Conservation (phyloP, 2,888 invertebrate species). For the Cheilosia variabilis region DNA sequence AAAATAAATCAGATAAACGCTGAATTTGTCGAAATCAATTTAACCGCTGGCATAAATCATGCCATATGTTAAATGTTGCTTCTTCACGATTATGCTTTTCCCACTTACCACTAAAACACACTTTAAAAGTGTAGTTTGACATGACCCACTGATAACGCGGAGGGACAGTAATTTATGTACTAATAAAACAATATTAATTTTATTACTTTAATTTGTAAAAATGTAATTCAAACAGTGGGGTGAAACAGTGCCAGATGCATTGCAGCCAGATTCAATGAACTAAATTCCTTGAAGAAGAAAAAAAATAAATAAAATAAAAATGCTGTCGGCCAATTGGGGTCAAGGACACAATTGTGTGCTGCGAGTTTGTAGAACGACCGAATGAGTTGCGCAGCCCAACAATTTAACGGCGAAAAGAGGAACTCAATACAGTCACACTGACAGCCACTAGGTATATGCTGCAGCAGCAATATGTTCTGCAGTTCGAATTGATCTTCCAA, state of each 20-base stretch:
- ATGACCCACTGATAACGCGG: slow-evolving; percentile 1
- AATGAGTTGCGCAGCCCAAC: slow-evolving; percentile 46
- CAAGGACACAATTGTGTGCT: slow-evolving; percentile 58
- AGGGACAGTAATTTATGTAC: neutral
- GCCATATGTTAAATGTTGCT: slow-evolving; percentile 62
- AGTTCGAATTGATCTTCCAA: slow-evolving; percentile 47
- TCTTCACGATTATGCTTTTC: slow-evolving; percentile 44
- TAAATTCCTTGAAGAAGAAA: slow-evolving; percentile 51
- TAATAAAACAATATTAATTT: slow-evolving; percentile 31
- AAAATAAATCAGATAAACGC: slow-evolving; percentile 70
- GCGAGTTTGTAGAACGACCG: slow-evolving; percentile 57
- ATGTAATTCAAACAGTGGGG: slow-evolving; percentile 33
- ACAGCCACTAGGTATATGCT: slow-evolving; percentile 1
- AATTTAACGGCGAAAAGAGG: slow-evolving; percentile 23
- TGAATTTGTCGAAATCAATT: slow-evolving; percentile 72
- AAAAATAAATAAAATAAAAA: slow-evolving; percentile 22
- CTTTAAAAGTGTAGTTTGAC: too few species aligned
- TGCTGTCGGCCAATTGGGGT: slow-evolving; percentile 63
- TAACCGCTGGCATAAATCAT: slow-evolving; percentile 65
- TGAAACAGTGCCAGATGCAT: slow-evolving; percentile 46
- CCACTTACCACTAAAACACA: slow-evolving; percentile 28
- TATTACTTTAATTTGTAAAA: slow-evolving; percentile 34
- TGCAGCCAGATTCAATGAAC: slow-evolving; percentile 36
- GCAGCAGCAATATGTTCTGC: slow-evolving; percentile 13
- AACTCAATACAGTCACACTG: slow-evolving; percentile 27